Percentiles rank a stretch among this genome's conserved stretches.
Evolutionary conservation across 2,888 invertebrate species (phyloP).

Genomic region (Cephalotes varians): DNA sequence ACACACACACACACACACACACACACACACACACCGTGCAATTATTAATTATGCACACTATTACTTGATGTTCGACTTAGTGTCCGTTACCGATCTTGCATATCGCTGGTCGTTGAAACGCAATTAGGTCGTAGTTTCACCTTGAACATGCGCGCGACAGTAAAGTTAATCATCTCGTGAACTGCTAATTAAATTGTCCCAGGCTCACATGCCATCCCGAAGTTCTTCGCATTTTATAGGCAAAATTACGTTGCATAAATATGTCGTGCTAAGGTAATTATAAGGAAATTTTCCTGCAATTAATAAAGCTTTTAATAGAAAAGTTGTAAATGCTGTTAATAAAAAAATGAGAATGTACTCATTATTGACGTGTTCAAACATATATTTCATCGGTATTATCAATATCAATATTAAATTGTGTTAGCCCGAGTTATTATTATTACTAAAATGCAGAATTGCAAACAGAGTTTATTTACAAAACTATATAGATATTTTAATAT

Average conservation of each 20-base stretch:
- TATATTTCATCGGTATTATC: not conserved
- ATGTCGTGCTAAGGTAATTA: constrained; percentile 25
- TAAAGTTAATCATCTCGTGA: constrained; percentile 52
- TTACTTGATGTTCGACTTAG: constrained; percentile 38
- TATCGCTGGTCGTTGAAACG: constrained; percentile 48
- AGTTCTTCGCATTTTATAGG: constrained; percentile 47
- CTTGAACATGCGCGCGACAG: constrained; percentile 47
- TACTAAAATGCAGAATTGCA: not conserved
- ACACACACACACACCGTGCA: too few species aligned
- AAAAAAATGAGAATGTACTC: not conserved
- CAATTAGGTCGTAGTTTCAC: constrained; percentile 49
- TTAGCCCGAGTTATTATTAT: not conserved
- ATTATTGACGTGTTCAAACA: not conserved
- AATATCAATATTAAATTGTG: not conserved
- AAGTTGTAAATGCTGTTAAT: not conserved
- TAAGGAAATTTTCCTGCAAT: constrained; percentile 15
- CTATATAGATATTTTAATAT: not conserved
- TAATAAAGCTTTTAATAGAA: constrained; percentile 25
- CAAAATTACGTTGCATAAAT: constrained; percentile 49
- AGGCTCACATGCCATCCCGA: constrained; percentile 16
- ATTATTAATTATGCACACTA: constrained; percentile 55
- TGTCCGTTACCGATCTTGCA: constrained; percentile 47
- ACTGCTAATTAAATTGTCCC: constrained; percentile 42
- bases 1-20: too few species aligned
- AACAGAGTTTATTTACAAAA: not conserved